A percentile compares a stretch with the other conserved stretches of the same genome.
Evolutionary conservation across 2,113 vertebrate species (phyloP).

Genomic region (Paedocypris sp.): DNA sequence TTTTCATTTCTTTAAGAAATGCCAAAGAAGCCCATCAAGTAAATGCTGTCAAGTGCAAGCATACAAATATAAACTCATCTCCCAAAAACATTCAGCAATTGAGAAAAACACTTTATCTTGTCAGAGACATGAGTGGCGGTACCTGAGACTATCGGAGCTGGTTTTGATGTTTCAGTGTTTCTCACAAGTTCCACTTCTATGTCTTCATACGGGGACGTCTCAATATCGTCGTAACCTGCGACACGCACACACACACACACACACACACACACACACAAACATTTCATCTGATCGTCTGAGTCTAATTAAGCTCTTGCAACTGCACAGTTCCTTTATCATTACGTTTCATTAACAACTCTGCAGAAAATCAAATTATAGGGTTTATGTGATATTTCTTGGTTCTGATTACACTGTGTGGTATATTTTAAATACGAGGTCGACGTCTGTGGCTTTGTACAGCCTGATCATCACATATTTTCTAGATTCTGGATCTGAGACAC

Average conservation of each 20-base stretch:
- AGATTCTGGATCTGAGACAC: neutral
- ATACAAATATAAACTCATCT: neutral
- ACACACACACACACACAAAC: neutral
- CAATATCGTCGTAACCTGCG: constrained; percentile 64
- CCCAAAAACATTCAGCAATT: neutral
- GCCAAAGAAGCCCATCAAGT: neutral
- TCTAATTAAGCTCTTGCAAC: constrained; percentile 27
- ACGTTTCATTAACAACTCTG: constrained; percentile 19
- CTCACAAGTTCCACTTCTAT: constrained; percentile 58
- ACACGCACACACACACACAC: constrained; percentile 11
- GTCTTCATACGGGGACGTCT: constrained; percentile 69
- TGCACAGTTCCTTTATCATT: constrained; percentile 21
- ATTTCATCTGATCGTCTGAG: constrained; percentile 8
- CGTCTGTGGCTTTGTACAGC: neutral
- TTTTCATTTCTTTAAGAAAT: neutral
- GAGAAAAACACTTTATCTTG: neutral
- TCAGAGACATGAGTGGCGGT: neutral
- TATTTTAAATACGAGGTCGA: neutral
- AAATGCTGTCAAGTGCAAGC: neutral
- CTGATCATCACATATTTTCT: neutral
- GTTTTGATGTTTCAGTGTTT: constrained; percentile 60
- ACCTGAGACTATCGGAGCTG: constrained; percentile 65
- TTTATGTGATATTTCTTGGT: constrained; percentile 21
- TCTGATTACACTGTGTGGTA: neutral
- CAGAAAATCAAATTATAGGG: constrained; percentile 25